Conservation (phyloP, 2,113 vertebrate species). For the Gadus macrocephalus region DNA sequence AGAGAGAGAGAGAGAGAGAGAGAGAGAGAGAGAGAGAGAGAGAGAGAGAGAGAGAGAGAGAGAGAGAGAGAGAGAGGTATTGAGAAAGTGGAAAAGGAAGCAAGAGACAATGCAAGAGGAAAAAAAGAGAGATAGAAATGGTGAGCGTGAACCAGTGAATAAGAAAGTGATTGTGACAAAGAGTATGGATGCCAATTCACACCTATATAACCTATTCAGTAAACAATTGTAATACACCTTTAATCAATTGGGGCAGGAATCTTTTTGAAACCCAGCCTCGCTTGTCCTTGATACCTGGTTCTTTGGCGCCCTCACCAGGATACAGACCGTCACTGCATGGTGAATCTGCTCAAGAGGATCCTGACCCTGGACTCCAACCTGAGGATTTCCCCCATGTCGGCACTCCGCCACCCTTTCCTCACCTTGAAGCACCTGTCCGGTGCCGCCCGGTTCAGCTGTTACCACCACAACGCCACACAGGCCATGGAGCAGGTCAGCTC, state of each 20-base stretch:
- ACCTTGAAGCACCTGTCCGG: constrained; percentile 60
- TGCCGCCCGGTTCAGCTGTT: constrained; percentile 44
- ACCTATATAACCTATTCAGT: no score
- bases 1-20: constrained; percentile 9
- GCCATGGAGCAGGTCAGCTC: constrained; percentile 32
- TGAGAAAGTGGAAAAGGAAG: no score
- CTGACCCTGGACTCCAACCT: constrained; percentile 67
- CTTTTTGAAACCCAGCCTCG: neutral
- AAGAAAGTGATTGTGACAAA: no score
- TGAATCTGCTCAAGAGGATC: constrained; percentile 73
- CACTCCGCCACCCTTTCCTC: constrained; percentile 69
- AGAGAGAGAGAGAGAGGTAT: no score
- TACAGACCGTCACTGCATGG: constrained; percentile 67
- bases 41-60: no score
- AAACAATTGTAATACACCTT: no score
- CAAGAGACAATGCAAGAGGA: no score
- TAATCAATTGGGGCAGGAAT: neutral
- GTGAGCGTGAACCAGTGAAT: no score
- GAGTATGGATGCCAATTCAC: no score
- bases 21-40: constrained; percentile 11
- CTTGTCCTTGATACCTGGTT: neutral
- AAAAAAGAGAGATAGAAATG: no score
- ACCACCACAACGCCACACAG: constrained; percentile 58
- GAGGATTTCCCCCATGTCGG: constrained; percentile 63
- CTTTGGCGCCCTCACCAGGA: neutral